Evolutionary conservation across 2,113 vertebrate species (phyloP), one percentile per base, ranked within the genome.

Genomic region (Maccullochella peelii): DNA sequence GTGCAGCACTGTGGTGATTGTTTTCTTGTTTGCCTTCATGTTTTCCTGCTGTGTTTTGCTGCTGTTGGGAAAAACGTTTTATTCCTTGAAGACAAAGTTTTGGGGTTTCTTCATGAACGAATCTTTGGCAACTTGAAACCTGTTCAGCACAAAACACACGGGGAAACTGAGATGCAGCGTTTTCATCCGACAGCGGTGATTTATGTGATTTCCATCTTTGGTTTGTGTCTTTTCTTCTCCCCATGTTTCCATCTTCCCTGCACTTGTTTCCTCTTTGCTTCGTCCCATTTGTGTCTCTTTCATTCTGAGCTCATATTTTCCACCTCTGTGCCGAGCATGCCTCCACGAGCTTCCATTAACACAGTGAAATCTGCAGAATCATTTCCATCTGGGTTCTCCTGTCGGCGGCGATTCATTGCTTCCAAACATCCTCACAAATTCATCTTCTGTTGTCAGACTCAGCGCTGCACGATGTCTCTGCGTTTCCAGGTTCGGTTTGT

Each of bases 321-420:
- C 89, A 30, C n/a, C 57, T 25, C 36, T 62, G 50, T 1, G 23
- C 38, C 67, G 40, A 80, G 84, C 76, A 76, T 59, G 79, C 63
- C 52, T 79, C 47, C 57, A 49, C 27, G 40, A 55, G 58, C 80
- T 67, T 82, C 71, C 77, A 73, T 83, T 87, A 87, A 80, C 86
- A 2, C n/a, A n/a, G n/a, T 63, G 67, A 55, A 82, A 55, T 8
- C 44, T 81, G 69, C 68, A 47, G 67, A 23, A 42, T 79, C 21
- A 30, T 83, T 77, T 74, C 67, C 85, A 62, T 86, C 73, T 79
- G 83, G 8, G 50, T 54, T 11, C 0, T 40, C 25, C 66, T 81
- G 54, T 68, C 61, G 57, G 77, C 58, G 0, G 0, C 14, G 7
- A 63, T 73, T 76, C 38, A 54, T 88, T 68, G 21, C 52, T 49